Evolutionary conservation across 2,888 invertebrate genomes (phyloP).

Genomic region (Laothoe populi): DNA sequence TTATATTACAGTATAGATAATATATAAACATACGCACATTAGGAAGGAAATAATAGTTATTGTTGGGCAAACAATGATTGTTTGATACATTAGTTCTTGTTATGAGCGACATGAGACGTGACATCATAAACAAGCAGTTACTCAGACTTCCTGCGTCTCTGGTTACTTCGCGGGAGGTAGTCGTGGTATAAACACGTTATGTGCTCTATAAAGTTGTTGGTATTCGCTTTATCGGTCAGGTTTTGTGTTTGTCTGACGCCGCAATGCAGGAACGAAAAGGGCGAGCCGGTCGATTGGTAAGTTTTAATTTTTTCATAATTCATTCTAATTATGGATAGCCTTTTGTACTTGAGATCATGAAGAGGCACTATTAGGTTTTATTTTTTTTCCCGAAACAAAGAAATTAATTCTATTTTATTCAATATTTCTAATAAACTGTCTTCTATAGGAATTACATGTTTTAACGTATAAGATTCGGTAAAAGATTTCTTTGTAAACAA

Average conservation of each 20-base stretch:
- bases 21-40: constrained; percentile 24
- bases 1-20: neutral
- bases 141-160: constrained; percentile 62
- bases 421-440: too few species aligned
- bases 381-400: too few species aligned
- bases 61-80: constrained; percentile 70
- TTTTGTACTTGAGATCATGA: too few species aligned
- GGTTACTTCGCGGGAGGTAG: constrained; percentile 55
- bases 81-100: constrained; percentile 57
- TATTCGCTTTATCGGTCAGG: constrained; percentile 54
- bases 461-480: too few species aligned
- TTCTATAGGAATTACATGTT: too few species aligned
- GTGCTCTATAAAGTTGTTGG: constrained; percentile 49
- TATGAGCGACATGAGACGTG: constrained; percentile 57
- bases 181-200: constrained; percentile 57
- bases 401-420: too few species aligned
- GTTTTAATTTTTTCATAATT: constrained; percentile 47
- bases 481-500: too few species aligned
- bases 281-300: constrained; percentile 89
- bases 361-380: too few species aligned
- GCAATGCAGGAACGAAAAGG: constrained; percentile 86
- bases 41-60: constrained; percentile 51
- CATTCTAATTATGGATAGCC: neutral
- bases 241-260: constrained; percentile 61
- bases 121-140: constrained; percentile 60